Base-by-base conservation (phyloP, 2,113 vertebrate species). In the Oryzias melastigma region DNA sequence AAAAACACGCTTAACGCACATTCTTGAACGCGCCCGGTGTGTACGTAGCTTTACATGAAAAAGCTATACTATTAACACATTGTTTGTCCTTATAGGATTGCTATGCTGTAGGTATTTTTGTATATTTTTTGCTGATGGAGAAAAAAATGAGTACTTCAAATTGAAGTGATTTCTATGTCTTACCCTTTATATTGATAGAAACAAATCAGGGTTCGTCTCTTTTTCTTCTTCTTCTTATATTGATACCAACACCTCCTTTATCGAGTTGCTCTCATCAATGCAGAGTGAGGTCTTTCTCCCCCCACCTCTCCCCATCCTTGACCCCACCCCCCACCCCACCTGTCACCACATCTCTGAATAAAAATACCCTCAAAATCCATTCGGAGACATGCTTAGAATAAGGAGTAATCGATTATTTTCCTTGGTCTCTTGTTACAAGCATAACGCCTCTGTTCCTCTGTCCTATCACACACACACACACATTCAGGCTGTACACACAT, bases 61-160 rank as follows among this genome's bases (percentile, higher is more conserved):
- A 57, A 63, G 45, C 27, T 27, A 53, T 8, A 12, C 65, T 51
- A 58, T 54, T 54, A 68, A 65, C 62, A 20, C 50, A 52, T n/a
- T 49, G 54, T 71, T 62, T 24, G 53, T 67, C 55, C 52, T 71
- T 69, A 65, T 65, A 68, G 74, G 65, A 51, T 45, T 27, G 58
- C 55, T 40, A 12, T 35, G 73, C 61, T 71, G 68, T 71, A 35
- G 62, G 69, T 65, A 55, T 72, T 70, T 74, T 71, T 70, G 19
- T 63, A 49, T 47, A 62, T 74, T 35, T 74, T 75, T 80, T 79
- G 82, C 80, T 84, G 87, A 78, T 78, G 75, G 87, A 82, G 75
- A 75, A 65, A 70, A 84, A 53, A 67, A 73, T 86, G 82, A 91
- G 84, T 92, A 92, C 92, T 93, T 93, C 92, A 93, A 92, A 93